phyloP scores from a whole-genome alignment of 2,113 vertebrate genomes.

The Acanthisitta chloris region DNA sequence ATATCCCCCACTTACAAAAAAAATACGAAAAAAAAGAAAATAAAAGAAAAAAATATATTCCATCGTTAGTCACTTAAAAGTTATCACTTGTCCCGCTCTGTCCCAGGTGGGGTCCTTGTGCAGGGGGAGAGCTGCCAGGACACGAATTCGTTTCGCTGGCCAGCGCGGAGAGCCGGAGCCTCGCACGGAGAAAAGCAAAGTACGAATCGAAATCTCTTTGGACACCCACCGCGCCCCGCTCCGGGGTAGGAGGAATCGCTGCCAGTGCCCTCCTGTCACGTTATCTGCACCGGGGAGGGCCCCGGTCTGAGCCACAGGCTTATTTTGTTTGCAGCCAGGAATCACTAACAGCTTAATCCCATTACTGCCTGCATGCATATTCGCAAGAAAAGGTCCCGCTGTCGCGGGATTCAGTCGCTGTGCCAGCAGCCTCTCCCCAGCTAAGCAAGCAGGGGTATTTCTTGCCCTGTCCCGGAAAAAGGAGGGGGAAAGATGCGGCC shows the following conservation, averaged over 20 bases:
- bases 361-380: conserved; percentile 62
- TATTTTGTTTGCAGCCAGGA: conserved; percentile 10
- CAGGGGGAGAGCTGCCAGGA: neutral
- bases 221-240: neutral
- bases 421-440: neutral
- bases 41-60: fast-evolving
- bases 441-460: neutral
- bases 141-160: fast-evolving
- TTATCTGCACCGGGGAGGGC: neutral
- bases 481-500: neutral
- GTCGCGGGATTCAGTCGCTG: neutral
- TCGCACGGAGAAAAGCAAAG: fast-evolving
- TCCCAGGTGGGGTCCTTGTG: fast-evolving
- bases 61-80: fast-evolving
- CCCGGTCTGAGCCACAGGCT: neutral
- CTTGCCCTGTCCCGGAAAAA: neutral
- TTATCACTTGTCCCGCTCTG: fast-evolving
- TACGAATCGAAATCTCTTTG: neutral
- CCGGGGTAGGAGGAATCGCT: too few species aligned
- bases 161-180: neutral
- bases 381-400: neutral
- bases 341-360: conserved; percentile 49
- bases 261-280: fast-evolving
- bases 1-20: fast-evolving
- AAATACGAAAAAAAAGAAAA: neutral